These are phyloP conservation scores for Drosophila incognita DNA, from an alignment of 2,888 invertebrate genomes.

Conservation along the genomic window DNA sequence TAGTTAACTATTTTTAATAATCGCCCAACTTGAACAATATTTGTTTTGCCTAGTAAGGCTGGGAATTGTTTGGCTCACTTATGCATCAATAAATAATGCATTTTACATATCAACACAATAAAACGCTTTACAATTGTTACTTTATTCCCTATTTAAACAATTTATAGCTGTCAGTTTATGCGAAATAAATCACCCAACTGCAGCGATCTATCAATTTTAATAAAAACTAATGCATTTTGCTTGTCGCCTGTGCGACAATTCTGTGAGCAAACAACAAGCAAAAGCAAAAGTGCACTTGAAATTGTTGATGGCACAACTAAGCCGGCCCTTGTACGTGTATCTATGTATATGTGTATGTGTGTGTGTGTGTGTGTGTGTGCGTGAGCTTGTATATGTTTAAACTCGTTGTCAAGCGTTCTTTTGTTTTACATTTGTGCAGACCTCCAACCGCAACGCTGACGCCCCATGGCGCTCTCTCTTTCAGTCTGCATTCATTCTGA, in stretches of 20 bases:
- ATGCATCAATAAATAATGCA: background rate
- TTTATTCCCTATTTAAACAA: background rate
- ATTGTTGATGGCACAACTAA: conserved; percentile 69
- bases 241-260: conserved; percentile 38
- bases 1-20: background rate
- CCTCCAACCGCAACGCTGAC: conserved; percentile 11
- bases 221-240: background rate
- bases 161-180: background rate
- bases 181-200: background rate
- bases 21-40: background rate
- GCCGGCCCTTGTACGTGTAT: conserved; percentile 26
- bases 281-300: conserved; percentile 78
- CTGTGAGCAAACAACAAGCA: conserved; percentile 41
- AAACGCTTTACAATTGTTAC: background rate
- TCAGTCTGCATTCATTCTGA: conserved; percentile 49
- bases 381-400: conserved; percentile 52
- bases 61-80: background rate
- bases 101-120: background rate
- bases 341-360: background rate
- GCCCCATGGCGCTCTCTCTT: conserved; percentile 3
- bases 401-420: conserved; percentile 73
- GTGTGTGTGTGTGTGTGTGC: background rate
- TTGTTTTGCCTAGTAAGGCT: background rate
- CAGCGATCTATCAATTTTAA: background rate
- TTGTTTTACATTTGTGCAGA: conserved; percentile 67